Percentiles rank a stretch among this genome's conserved stretches.
These are phyloP conservation scores for Xylocopa sonorina DNA, from an alignment of 1,140 invertebrate species.

Conservation along the genomic window DNA sequence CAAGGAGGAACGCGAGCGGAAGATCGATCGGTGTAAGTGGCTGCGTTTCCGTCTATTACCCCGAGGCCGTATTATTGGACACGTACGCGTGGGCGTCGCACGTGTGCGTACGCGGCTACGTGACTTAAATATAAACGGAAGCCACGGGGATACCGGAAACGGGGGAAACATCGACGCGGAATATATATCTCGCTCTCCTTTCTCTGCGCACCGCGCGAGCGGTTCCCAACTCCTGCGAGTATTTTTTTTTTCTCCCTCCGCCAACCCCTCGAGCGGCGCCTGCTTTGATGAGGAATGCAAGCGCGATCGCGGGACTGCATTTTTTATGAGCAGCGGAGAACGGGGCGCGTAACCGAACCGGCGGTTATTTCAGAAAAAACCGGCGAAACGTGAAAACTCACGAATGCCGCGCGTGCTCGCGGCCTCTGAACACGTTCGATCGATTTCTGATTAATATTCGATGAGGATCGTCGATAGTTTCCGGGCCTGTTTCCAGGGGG, in stretches of 20 bases:
- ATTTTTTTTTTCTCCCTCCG: not conserved
- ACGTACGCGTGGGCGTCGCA: slow-evolving; percentile 26
- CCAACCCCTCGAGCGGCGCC: not conserved
- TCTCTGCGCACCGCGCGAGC: no score
- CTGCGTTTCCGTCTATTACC: slow-evolving; percentile 16
- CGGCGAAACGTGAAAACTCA: slow-evolving; percentile 1
- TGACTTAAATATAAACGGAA: slow-evolving; percentile 26
- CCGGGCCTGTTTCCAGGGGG: not conserved
- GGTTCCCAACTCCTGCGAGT: no score
- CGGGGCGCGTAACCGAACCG: not conserved
- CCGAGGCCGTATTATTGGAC: slow-evolving; percentile 17
- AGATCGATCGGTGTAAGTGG: slow-evolving; percentile 14
- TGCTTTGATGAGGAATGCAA: slow-evolving; percentile 45
- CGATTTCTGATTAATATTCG: slow-evolving; percentile 28
- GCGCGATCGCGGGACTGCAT: slow-evolving; percentile 36
- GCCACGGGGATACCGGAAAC: no score
- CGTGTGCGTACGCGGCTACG: no score
- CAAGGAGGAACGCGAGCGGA: not conserved
- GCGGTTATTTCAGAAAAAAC: not conserved
- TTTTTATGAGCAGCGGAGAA: slow-evolving; percentile 28
- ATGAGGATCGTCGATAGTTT: not conserved
- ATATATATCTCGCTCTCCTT: slow-evolving; percentile 19
- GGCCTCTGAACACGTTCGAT: not conserved
- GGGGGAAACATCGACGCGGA: slow-evolving; percentile 27
- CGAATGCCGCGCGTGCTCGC: not conserved